phyloP scores from a whole-genome alignment of 2,797 vertebrate species.

The Lepidocolaptes lacrymiger region DNA sequence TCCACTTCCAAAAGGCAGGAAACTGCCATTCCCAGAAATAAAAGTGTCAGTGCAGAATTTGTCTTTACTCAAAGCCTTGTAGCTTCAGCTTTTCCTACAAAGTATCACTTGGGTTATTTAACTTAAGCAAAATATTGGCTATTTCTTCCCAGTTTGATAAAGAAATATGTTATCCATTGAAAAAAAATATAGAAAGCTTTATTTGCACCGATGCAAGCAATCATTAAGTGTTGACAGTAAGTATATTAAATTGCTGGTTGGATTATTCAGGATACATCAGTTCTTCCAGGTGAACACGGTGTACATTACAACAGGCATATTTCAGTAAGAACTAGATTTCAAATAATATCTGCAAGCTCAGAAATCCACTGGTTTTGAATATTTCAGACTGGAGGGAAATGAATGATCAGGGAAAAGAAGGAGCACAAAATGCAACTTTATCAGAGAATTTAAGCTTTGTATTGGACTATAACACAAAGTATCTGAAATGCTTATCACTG shows the following conservation, averaged over 20 bases:
- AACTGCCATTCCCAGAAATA: neutral
- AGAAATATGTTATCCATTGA: neutral
- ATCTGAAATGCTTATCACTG: neutral
- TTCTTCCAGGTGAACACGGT: neutral
- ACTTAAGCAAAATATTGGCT: neutral
- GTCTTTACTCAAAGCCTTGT: neutral
- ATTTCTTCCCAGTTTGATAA: neutral
- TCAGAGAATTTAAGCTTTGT: neutral
- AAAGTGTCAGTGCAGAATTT: neutral
- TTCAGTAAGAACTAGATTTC: neutral
- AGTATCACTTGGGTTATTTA: neutral
- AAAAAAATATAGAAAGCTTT: neutral
- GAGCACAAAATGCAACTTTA: neutral
- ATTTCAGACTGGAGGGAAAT: neutral
- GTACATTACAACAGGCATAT: neutral
- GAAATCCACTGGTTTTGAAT: neutral
- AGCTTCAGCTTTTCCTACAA: neutral
- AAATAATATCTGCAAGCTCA: neutral
- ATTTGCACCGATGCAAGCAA: neutral
- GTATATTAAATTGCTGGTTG: neutral
- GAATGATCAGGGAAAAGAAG: neutral
- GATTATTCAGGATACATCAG: neutral
- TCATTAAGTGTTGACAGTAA: neutral
- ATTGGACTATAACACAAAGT: neutral
- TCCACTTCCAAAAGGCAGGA: neutral